phyloP scores from a whole-genome alignment of 1,140 invertebrate genomes.

The Cephus cinctus region DNA sequence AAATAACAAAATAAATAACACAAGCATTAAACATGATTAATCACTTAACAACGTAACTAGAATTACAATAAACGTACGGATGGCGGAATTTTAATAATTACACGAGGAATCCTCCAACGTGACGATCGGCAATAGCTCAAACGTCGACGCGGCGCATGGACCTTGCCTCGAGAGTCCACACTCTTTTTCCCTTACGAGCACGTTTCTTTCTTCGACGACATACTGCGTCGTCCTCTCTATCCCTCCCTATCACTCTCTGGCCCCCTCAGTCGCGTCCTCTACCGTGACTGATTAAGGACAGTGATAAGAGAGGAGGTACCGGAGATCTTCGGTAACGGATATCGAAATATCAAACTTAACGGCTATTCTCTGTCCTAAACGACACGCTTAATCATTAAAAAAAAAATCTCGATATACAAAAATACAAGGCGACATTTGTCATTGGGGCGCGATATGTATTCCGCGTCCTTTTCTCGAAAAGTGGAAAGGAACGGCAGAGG shows the following conservation, averaged over 20 bases:
- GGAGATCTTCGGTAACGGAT: neutral
- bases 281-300: too few species aligned
- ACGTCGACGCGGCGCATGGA: neutral
- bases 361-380: neutral
- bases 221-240: neutral
- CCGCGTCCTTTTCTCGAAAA: too few species aligned
- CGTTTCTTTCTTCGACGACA: neutral
- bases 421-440: too few species aligned
- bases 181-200: neutral
- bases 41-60: slow-evolving; percentile 55
- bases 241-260: too few species aligned
- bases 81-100: neutral
- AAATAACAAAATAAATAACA: slow-evolving; percentile 58
- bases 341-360: neutral
- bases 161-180: neutral
- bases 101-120: too few species aligned
- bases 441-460: too few species aligned
- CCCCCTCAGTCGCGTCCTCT: too few species aligned
- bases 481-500: too few species aligned
- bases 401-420: slow-evolving; percentile 55
- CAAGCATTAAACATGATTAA: slow-evolving; percentile 57
- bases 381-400: slow-evolving; percentile 32
- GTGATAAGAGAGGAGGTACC: too few species aligned
- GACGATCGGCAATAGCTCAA: neutral
- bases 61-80: slow-evolving; percentile 31